A percentile compares a stretch with the other conserved stretches of the same genome.
Evolutionary conservation across 2,797 vertebrate species (phyloP).

Genomic region (Merluccius polli): DNA sequence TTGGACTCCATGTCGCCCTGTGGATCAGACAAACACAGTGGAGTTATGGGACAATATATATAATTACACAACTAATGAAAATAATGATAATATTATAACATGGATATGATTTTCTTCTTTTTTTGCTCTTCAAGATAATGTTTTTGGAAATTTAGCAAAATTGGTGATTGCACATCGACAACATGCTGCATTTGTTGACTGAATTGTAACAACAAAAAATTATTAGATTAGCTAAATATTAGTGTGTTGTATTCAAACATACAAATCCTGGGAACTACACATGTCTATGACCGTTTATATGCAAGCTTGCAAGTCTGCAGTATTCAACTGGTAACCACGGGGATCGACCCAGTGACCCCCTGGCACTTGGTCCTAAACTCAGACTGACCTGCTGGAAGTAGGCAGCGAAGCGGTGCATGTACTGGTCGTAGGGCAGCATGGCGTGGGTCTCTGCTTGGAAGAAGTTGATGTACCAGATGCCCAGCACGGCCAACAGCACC

Average conservation of each 20-base stretch:
- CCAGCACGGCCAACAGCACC: conserved; percentile 82
- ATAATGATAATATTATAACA: not conserved
- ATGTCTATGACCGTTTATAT: no score
- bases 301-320: not conserved
- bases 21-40: not conserved
- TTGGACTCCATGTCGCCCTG: conserved; percentile 99
- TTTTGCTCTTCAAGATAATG: not conserved
- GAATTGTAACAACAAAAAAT: not conserved
- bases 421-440: conserved; percentile 92
- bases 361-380: not conserved
- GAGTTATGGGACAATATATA: not conserved
- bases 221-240: not conserved
- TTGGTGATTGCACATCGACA: not conserved
- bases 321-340: not conserved
- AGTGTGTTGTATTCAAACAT: not conserved
- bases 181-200: not conserved
- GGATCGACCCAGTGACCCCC: not conserved
- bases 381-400: conserved; percentile 91
- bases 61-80: not conserved
- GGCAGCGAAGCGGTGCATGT: conserved; percentile 92
- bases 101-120: not conserved
- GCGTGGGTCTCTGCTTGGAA: conserved; percentile 89
- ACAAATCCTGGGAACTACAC: no score
- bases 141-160: not conserved
- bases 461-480: conserved; percentile 93